These are phyloP conservation scores for Oceanites oceanicus DNA, from an alignment of 2,113 vertebrate species.

Conservation along the genomic window DNA sequence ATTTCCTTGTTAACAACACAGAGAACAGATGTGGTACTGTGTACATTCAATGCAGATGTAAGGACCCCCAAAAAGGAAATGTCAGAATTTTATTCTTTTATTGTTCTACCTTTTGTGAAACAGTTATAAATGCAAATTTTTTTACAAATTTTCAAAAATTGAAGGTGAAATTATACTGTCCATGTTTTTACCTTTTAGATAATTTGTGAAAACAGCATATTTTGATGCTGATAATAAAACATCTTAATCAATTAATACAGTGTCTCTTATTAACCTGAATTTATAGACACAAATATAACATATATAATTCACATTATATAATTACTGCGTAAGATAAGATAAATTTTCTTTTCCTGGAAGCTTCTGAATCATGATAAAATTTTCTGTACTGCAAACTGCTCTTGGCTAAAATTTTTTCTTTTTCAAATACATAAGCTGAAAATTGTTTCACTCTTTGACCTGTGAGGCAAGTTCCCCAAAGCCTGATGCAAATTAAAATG, in stretches of 20 bases:
- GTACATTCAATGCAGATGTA: neutral
- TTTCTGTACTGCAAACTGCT: constrained; percentile 19
- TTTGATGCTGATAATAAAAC: neutral
- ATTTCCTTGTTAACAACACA: neutral
- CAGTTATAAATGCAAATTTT: neutral
- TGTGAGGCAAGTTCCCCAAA: constrained; percentile 49
- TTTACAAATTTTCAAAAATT: neutral
- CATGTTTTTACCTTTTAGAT: neutral
- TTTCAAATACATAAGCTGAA: constrained; percentile 42
- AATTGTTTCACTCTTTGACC: constrained; percentile 47
- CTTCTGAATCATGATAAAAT: constrained; percentile 20
- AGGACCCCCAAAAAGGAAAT: neutral
- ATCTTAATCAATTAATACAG: neutral
- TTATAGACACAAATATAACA: neutral
- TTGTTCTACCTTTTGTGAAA: neutral
- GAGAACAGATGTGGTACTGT: neutral
- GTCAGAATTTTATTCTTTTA: neutral
- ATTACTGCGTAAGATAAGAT: neutral
- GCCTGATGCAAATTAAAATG: constrained; percentile 71
- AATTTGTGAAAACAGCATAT: neutral
- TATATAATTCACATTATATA: neutral
- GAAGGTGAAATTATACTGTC: neutral
- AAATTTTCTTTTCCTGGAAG: neutral
- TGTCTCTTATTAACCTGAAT: neutral
- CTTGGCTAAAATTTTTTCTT: constrained; percentile 40